These are phyloP conservation scores for Maniola hyperantus DNA, from an alignment of 2,888 invertebrate species.

Conservation along the genomic window DNA sequence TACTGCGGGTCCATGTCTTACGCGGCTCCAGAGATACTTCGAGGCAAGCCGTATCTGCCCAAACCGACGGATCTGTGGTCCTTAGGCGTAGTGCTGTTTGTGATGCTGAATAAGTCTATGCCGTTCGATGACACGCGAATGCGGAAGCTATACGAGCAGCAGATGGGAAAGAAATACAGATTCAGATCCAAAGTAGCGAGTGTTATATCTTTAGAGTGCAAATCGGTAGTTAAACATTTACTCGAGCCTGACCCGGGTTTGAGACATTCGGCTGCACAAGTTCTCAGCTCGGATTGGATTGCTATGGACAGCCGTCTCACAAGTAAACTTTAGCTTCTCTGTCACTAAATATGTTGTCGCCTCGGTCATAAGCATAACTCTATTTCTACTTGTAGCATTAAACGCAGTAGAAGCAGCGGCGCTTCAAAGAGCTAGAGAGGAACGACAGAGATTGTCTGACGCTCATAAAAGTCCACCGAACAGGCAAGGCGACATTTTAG, in stretches of 20 bases:
- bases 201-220: constrained; percentile 82
- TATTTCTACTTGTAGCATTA: constrained; percentile 57
- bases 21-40: constrained; percentile 92
- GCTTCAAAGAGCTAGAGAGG: constrained; percentile 82
- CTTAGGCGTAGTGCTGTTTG: constrained; percentile 89
- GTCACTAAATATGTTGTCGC: background rate
- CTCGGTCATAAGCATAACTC: background rate
- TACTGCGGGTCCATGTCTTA: constrained; percentile 94
- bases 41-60: constrained; percentile 88
- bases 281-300: constrained; percentile 85
- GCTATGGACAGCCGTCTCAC: constrained; percentile 86
- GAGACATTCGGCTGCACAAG: constrained; percentile 82
- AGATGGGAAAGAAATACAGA: constrained; percentile 84
- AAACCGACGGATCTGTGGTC: constrained; percentile 92
- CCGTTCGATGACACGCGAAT: constrained; percentile 92
- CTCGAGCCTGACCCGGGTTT: constrained; percentile 86
- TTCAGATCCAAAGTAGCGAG: constrained; percentile 84
- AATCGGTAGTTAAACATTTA: constrained; percentile 83
- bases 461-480: constrained; percentile 52
- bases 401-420: constrained; percentile 84
- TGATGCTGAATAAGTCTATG: constrained; percentile 92
- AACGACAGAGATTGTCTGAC: constrained; percentile 62
- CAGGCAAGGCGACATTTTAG: constrained; percentile 68
- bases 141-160: constrained; percentile 85
- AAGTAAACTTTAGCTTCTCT: constrained; percentile 50